These are phyloP conservation scores for Peromyscus aztecus DNA, from an alignment of 2,797 vertebrate genomes.

Conservation along the genomic window DNA sequence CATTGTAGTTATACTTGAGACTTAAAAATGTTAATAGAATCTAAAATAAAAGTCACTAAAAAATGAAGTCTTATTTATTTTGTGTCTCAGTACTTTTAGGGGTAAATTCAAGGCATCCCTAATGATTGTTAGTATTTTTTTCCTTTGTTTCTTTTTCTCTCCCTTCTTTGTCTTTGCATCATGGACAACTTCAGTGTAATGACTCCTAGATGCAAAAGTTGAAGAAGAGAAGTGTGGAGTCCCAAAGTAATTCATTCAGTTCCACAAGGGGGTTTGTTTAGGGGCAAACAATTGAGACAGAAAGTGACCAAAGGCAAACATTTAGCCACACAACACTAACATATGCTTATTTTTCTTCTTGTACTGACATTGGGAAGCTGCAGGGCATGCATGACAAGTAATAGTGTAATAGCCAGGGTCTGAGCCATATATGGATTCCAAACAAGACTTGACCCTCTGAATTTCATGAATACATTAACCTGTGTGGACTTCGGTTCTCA, in stretches of 20 bases:
- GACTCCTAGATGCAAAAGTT: neutral
- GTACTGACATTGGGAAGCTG: neutral
- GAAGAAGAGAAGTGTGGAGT: neutral
- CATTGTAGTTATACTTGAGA: constrained; percentile 65
- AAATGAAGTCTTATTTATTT: constrained; percentile 53
- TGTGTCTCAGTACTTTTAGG: constrained; percentile 3
- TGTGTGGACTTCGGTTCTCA: neutral
- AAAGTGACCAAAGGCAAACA: neutral
- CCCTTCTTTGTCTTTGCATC: neutral
- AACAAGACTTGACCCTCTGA: neutral
- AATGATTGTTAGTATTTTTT: neutral
- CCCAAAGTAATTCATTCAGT: constrained; percentile 5
- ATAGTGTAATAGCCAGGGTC: neutral
- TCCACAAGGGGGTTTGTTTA: neutral
- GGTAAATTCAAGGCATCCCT: neutral
- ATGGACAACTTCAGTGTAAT: neutral
- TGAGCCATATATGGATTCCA: neutral
- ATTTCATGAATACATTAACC: neutral
- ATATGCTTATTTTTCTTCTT: neutral
- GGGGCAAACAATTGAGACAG: neutral
- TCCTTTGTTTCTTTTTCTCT: neutral
- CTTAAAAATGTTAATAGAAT: constrained; percentile 71
- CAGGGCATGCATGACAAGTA: neutral
- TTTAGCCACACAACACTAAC: neutral
- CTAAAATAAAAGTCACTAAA: constrained; percentile 81